Percentiles rank a stretch among this genome's conserved stretches.
These are phyloP conservation scores for Leptopilina myrica DNA, from an alignment of 2,888 invertebrate genomes.

Conservation along the genomic window DNA sequence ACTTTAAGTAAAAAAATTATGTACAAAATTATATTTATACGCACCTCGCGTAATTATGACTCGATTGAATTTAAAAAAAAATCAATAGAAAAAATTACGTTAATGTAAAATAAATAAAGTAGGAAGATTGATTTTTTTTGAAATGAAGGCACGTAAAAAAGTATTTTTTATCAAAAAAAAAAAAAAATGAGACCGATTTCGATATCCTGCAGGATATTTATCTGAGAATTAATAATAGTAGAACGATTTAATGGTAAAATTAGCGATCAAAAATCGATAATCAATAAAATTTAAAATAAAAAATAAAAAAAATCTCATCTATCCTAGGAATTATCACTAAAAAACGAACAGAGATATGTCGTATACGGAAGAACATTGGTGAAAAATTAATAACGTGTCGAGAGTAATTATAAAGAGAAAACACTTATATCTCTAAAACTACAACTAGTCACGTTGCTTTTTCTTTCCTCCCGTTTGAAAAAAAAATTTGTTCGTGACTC, in stretches of 20 bases:
- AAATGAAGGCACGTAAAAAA: constrained; percentile 24
- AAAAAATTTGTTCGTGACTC: constrained; percentile 3
- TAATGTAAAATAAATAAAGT: neutral
- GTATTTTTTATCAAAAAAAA: neutral
- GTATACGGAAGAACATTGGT: constrained; percentile 16
- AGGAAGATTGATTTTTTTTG: neutral
- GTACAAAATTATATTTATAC: constrained; percentile 17
- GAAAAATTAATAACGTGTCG: constrained; percentile 15
- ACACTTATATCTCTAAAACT: neutral
- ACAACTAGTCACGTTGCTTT: neutral
- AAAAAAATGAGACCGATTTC: neutral
- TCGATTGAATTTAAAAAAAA: neutral
- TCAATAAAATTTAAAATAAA: too few species aligned
- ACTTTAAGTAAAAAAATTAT: neutral
- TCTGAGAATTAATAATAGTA: neutral
- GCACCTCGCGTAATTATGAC: neutral
- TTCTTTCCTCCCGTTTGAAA: neutral
- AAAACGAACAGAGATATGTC: constrained; percentile 16
- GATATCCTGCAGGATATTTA: neutral
- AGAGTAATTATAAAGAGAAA: constrained; percentile 15
- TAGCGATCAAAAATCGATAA: too few species aligned
- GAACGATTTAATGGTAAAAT: too few species aligned
- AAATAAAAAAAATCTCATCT: neutral
- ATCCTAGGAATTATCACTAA: constrained; percentile 15
- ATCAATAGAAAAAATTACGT: neutral